Percentiles rank a stretch among this genome's conserved stretches.
phyloP scores from a whole-genome alignment of 2,113 vertebrate genomes.

The Colinus virginianus region DNA sequence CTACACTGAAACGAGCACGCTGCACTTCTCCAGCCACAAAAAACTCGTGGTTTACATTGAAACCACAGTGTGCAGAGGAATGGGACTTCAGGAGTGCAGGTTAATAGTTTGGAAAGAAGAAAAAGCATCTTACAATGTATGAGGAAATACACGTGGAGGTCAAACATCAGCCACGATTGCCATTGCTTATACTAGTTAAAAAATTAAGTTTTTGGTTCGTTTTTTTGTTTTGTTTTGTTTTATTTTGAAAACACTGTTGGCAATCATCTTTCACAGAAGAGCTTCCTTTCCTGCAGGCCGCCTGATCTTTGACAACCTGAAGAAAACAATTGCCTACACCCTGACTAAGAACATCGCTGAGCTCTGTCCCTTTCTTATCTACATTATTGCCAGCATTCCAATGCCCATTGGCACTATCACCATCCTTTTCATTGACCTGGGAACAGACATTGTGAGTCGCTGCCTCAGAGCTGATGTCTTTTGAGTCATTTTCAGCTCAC shows the following conservation, averaged over 20 bases:
- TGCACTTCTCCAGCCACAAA: neutral
- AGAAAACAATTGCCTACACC: conserved; percentile 86
- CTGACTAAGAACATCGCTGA: conserved; percentile 87
- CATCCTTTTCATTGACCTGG: conserved; percentile 85
- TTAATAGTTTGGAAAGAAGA: neutral
- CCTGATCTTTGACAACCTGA: conserved; percentile 86
- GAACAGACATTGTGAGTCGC: conserved; percentile 82
- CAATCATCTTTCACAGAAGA: neutral
- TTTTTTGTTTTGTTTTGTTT: neutral
- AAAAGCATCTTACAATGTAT: neutral
- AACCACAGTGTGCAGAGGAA: neutral
- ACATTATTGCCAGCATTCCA: conserved; percentile 79
- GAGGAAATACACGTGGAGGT: neutral
- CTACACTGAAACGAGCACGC: neutral
- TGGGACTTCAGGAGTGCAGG: fast-evolving
- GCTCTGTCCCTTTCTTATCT: conserved; percentile 85
- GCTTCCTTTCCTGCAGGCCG: conserved; percentile 71
- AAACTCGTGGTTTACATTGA: neutral
- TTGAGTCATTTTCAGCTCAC: neutral
- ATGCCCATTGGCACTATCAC: conserved; percentile 86
- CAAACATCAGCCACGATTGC: fast-evolving
- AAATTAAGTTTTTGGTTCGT: neutral
- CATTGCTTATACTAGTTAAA: neutral
- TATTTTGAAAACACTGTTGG: neutral
- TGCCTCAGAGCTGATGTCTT: neutral